Evolutionary conservation across 2,888 invertebrate genomes (phyloP).

Genomic region (Drosophila borealis): DNA sequence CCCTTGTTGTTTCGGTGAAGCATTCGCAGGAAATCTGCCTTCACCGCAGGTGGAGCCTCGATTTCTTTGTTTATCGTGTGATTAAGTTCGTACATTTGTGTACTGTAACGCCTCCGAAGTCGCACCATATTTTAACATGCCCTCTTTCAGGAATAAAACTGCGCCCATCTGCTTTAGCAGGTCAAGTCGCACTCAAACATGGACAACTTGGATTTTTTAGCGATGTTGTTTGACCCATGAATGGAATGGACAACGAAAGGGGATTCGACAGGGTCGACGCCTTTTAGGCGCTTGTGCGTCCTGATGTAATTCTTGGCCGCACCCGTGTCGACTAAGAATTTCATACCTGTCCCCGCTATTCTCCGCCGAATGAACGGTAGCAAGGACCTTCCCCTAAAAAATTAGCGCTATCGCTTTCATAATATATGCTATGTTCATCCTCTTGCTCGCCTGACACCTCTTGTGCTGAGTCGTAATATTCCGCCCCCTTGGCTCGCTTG

Average conservation of each 20-base stretch:
- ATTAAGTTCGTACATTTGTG: too few relatives aligned
- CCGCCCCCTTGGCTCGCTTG: too few relatives aligned
- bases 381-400: neutral
- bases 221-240: conserved; percentile 1
- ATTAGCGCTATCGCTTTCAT: neutral
- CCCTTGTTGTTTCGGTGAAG: too few relatives aligned
- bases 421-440: too few relatives aligned
- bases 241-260: neutral
- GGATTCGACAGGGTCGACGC: neutral
- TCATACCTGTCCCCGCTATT: too few relatives aligned
- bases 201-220: neutral
- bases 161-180: too few relatives aligned
- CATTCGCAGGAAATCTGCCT: too few relatives aligned
- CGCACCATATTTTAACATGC: neutral
- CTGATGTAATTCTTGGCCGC: neutral
- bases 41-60: too few relatives aligned
- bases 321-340: too few relatives aligned
- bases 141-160: neutral
- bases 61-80: too few relatives aligned
- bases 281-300: neutral
- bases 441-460: too few relatives aligned
- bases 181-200: neutral
- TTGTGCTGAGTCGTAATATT: too few relatives aligned
- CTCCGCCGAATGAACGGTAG: neutral
- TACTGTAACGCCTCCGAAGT: neutral